Base-by-base conservation (phyloP, 1,140 invertebrate genomes). In the Pararge aegeria region DNA sequence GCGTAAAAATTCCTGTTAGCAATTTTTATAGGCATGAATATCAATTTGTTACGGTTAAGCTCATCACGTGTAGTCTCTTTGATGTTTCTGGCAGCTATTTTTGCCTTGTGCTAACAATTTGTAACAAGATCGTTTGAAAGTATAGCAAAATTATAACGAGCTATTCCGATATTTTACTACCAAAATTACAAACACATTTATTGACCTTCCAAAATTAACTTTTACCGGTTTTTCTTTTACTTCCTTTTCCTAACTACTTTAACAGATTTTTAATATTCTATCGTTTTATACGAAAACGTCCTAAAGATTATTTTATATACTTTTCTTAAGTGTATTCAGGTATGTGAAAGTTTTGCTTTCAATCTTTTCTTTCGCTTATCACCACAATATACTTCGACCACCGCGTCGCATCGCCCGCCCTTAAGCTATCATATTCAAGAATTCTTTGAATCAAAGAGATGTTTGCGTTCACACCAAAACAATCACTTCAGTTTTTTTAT, bases 1-100 rank as follows among this genome's bases (percentile, higher is more conserved):
- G 38, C 42, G 48, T 24, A 52, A 61, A 66, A 58, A 66, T 58
- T 55, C 44, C 38, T 56, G 42, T 54, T 20, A 54, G 54, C 59
- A 63, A 49, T 61, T 64, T 66, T 66, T 61, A 66, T 24, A 50
- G 56, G 40, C 54, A 40, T 54, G 52, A 55, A 66, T 71, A 68
- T 66, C 61, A 72, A 75, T 69, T 61, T 69, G 55, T 71, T 69
- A 65, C 60, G 64, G 53, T 57, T 66, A 55, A 73, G 56, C 61
- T 69, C 60, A 68, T 64, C 55, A 64, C 60, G 57, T 58, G 57
- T 51, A 62, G 59, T 67, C 63, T 65, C 69, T 75, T 75, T 72
- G 69, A 75, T 69, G 69, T 71, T 67, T 34, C 49, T 15, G 46
- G 38, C 27, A 53, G 57, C 61, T 64, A 70, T 67, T 64, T 67